Evolutionary conservation across 2,888 invertebrate species (phyloP), one percentile per base, ranked within the genome.

Genomic region (Drosophila greeni): DNA sequence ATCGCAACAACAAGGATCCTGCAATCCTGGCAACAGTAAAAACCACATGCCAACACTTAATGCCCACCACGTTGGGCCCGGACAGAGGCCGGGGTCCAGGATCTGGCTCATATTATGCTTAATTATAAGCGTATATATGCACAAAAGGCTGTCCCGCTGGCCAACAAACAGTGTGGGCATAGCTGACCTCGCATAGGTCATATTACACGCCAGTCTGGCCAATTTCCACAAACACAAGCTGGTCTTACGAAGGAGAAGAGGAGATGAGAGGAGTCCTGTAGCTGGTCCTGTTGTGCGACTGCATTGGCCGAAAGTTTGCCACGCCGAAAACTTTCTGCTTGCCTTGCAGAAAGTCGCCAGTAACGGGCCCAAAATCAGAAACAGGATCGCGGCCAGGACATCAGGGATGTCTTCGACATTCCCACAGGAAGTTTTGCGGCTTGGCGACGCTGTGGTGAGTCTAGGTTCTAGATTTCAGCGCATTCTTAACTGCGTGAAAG

Each of bases 11-110:
- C 43, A 55, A 58, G 59, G 47, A 24, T 16, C 24, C 16, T 16
- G 39, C 51, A 64, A 64, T 43, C 48, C 48, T 45, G 67, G 55
- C 68, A 69, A 54, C 64, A 62, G 58, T 62, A 64, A 68, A 66
- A 72, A 60, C 81, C 75, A 66, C 77, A 77, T 81, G 78, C 78
- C 81, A 81, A 81, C 78, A 78, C 78, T 78, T 75, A 81, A 74
- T 78, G 81, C 69, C 69, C 60, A 66, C 81, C 78, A 66, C 51
- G 66, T 60, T 29, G 24, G 66, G 54, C 36, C 53, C 29, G 18
- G 66, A 51, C 47, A 67, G 68, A 36, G 53, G 69, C 49, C 48
- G 64, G 51, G 31, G 55, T 37, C 36, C 55, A 42, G 67, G 60
- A 51, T 61, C 61, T 67, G 67, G 61, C 64, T 72, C 72, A 53